Conservation (phyloP, 2,113 vertebrate genomes). For the Herpetotheres cachinnans region DNA sequence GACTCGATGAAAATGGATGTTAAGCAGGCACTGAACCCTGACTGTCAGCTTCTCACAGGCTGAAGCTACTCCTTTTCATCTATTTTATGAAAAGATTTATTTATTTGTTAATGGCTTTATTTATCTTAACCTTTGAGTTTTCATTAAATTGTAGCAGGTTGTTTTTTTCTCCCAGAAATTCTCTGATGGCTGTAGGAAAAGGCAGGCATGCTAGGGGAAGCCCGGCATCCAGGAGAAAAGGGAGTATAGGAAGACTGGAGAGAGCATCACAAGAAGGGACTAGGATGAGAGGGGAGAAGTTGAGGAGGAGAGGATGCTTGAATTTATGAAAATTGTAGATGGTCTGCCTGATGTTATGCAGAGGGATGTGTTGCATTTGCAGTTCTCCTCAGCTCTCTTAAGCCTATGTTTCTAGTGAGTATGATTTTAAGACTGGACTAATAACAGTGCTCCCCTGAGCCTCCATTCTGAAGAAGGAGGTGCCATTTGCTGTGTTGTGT, state of each 20-base stretch:
- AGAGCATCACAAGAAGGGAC: not conserved
- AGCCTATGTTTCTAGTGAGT: not conserved
- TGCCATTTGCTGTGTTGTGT: accelerated
- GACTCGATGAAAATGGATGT: not conserved
- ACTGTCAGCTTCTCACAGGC: not conserved
- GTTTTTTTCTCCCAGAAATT: not conserved
- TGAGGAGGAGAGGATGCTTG: not conserved
- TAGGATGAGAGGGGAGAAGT: not conserved
- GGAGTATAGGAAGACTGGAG: not conserved
- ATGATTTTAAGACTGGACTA: not conserved
- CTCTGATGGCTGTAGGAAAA: not conserved
- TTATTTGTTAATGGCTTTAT: not conserved
- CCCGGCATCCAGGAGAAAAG: not conserved
- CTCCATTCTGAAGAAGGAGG: not conserved
- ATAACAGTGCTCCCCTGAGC: not conserved
- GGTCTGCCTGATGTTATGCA: not conserved
- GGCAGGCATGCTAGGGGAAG: not conserved
- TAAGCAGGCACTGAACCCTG: not conserved
- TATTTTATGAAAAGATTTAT: not conserved
- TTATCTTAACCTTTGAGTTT: not conserved
- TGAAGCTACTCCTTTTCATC: not conserved
- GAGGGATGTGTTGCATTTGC: not conserved
- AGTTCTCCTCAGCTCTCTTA: not conserved
- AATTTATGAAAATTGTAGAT: not conserved
- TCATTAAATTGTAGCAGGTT: not conserved